Base-by-base conservation (phyloP, 2,797 vertebrate genomes). In the Bryconaethiops microstoma region DNA sequence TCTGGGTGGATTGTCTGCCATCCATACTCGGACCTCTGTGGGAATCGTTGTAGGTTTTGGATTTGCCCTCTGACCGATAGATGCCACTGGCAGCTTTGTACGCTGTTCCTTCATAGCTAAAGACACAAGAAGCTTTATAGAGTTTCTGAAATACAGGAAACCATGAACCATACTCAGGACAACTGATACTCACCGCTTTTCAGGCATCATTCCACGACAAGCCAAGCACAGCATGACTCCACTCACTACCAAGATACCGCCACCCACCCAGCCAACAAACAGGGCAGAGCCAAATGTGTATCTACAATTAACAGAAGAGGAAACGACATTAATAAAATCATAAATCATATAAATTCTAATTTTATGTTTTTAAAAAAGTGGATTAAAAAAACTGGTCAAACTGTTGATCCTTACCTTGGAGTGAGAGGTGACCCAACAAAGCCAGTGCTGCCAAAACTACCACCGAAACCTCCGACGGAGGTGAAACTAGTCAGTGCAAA, bases 211-310 rank as follows among this genome's bases (percentile, higher is more conserved):
- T 39, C 95, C 96, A 62, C 92, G 92, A 85, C 96, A 97, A 82
- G 96, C 96, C 13, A 98, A 81, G 83, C 96, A 96, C 96, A 98
- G 94, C 93, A 98, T 87, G 79, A 97, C 76, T 0, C 96, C 96
- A 52, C 96, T 95, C 19, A 97, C 87, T 0, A 97, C 80, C n/a
- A 96, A 87, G 89, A 98, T 85, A 52, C 94, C 96, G 0, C 91
- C 96, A 0, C 96, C 95, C 0, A 98, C 94, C 96, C 96, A 98
- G n/a, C 96, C 96, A 0, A 97, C 95, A 0, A 98, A 98, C 48
- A 98, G 94, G 69, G 96, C 96, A 0, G 96, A 86, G n/a, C 96
- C 96, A 62, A 98, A 97, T 0, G 96, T 97, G 82, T 97, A 98
- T 90, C 96, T 98, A 87, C 45, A 85, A 69, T 62, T 76, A 8